These are phyloP conservation scores for Auanema sp. DNA, from an alignment of 2,888 invertebrate species.

Conservation along the genomic window DNA sequence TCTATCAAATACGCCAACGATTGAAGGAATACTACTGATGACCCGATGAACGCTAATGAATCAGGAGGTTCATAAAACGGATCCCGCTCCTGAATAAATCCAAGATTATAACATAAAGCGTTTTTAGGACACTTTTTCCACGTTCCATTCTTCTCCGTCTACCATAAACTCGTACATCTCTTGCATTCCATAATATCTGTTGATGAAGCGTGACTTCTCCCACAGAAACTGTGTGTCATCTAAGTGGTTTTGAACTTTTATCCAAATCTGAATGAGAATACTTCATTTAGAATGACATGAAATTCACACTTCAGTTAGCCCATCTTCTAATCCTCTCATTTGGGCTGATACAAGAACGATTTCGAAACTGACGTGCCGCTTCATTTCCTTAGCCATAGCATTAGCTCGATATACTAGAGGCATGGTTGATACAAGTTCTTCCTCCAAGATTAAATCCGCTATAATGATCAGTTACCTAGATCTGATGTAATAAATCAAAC, in stretches of 20 bases:
- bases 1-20: slow-evolving; percentile 69
- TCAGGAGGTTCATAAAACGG: slow-evolving; percentile 69
- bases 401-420: slow-evolving; percentile 70
- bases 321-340: slow-evolving; percentile 66
- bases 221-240: slow-evolving; percentile 69
- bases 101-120: not conserved
- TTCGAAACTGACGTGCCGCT: slow-evolving; percentile 69
- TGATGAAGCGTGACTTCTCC: slow-evolving; percentile 69
- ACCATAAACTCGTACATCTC: slow-evolving; percentile 70
- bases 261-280: slow-evolving; percentile 63
- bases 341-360: slow-evolving; percentile 69
- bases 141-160: slow-evolving; percentile 68
- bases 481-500: slow-evolving; percentile 5
- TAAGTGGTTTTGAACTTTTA: slow-evolving; percentile 68
- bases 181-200: slow-evolving; percentile 69
- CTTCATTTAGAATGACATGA: slow-evolving; percentile 6
- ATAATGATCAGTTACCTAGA: slow-evolving; percentile 1
- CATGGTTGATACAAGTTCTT: slow-evolving; percentile 69
- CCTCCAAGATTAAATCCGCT: slow-evolving; percentile 66
- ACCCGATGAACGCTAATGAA: slow-evolving; percentile 68
- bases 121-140: slow-evolving; percentile 64
- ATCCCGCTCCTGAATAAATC: slow-evolving; percentile 66
- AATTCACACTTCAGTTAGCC: slow-evolving; percentile 66
- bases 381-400: slow-evolving; percentile 69
- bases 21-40: slow-evolving; percentile 69